Conservation (phyloP, 2,888 invertebrate genomes). For the Apotomis capreana region DNA sequence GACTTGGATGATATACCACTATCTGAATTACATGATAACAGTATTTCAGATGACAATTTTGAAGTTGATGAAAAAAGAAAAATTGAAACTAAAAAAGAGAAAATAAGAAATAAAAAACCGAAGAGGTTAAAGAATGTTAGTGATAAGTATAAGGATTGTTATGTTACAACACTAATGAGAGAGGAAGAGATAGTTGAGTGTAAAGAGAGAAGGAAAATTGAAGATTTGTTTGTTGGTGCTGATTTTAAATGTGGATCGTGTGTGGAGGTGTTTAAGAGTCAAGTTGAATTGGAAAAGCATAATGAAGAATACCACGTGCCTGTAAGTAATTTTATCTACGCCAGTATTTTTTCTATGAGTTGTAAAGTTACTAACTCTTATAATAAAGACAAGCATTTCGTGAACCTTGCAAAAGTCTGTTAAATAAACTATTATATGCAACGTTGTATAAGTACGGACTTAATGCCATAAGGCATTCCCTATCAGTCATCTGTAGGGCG, state of each 20-base stretch:
- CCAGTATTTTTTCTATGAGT: too few relatives aligned
- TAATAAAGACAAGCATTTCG: too few relatives aligned
- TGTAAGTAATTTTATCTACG: conserved; percentile 48
- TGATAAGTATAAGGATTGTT: conserved; percentile 46
- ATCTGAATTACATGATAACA: conserved; percentile 51
- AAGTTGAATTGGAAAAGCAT: conserved; percentile 53
- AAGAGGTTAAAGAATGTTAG: conserved; percentile 41
- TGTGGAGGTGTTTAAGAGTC: conserved; percentile 51
- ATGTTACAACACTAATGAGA: conserved; percentile 46
- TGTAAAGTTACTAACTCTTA: too few relatives aligned
- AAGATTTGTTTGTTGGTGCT: conserved; percentile 44
- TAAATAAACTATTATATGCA: too few relatives aligned
- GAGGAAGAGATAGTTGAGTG: conserved; percentile 52
- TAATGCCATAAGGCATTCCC: too few relatives aligned
- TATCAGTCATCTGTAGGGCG: too few relatives aligned
- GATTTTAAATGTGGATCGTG: conserved; percentile 62
- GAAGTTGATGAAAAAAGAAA: conserved; percentile 19
- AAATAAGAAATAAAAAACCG: conserved; percentile 38
- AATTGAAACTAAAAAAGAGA: conserved; percentile 6
- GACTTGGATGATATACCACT: conserved; percentile 59
- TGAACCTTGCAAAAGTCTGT: too few relatives aligned
- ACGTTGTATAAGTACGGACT: too few relatives aligned
- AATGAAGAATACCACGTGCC: conserved; percentile 52
- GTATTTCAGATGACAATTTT: conserved; percentile 37
- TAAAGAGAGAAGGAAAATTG: conserved; percentile 46